Evolutionary conservation across 2,888 invertebrate species (phyloP), one percentile per base, ranked within the genome.

Genomic region (Meganola albula): DNA sequence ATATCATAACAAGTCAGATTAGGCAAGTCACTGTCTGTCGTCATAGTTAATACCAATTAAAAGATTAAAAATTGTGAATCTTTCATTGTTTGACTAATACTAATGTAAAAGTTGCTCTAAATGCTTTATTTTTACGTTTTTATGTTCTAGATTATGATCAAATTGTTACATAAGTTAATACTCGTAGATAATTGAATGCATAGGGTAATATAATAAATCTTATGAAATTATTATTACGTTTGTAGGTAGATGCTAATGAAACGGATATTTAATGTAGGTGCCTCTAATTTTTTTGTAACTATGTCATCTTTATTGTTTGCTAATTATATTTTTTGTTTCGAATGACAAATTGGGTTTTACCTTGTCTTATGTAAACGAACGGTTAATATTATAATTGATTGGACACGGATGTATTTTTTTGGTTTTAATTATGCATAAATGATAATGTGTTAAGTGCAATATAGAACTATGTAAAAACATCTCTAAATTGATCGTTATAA

Each of bases 41-140:
- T 75, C 85, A 84, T 82, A 71, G 68, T 76, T 82, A 79, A 84
- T 80, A 82, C 85, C 85, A 84, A 85, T 85, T 85, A 85, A 84
- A 85, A 84, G 80, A 84, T 80, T 82, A 76, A 53, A 65, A 67
- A 79, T 79, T 76, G 74, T 74, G 76, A 68, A 78, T 84, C 82
- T 82, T 78, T n/a, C n/a, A n/a, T n/a, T 84, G 83, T 83, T 84
- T 82, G 79, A 57, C 63, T 62, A 71, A 66, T 65, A 74, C 69
- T 82, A 75, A 79, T 77, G 52, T 62, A 61, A 20, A n/a, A 2
- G 8, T 7, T 7, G 3, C 8, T n/a, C 20, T 20, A 16, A 16
- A 16, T 16, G 20, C n/a, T n/a, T n/a, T n/a, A n/a, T n/a, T n/a
- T n/a, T n/a, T n/a, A n/a, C n/a, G n/a, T n/a, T n/a, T n/a, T n/a